Evolutionary conservation across 2,888 invertebrate species (phyloP), one percentile per base, ranked within the genome.

Genomic region (Tetragnatha montana): DNA sequence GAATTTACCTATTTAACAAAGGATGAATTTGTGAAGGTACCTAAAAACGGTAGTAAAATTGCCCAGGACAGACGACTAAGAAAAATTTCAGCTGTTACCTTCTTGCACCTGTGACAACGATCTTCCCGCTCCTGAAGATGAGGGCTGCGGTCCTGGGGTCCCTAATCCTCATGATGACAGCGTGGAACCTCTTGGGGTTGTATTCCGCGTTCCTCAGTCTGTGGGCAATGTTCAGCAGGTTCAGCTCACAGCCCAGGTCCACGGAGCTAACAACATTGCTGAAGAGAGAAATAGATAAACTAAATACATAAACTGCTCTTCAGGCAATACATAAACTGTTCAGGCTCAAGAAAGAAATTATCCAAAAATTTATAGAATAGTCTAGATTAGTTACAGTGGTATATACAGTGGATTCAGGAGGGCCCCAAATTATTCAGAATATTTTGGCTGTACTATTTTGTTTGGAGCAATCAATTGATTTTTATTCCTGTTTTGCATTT

Each of bases 91-190:
- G 35, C 35, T 35, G 35, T 2, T 35, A 91, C 91, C 91, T 94
- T 92, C 95, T 95, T 35, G 95, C 95, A 79, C 95, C 95, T 1
- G 95, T 95, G 92, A 95, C 95, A 81, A 95, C 95, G 94, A 95
- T 95, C 92, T 95, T 95, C 2, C 95, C 95, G 47, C 94, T 94
- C 81, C 94, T 94, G 92, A 95, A 95, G 47, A 95, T 95, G 6
- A 95, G 93, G 21, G 95, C 94, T 19, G 95, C 95, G n/a, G 95
- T 95, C 87, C 95, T 92, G 1, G 95, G 95, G 69, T 95, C 94
- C 79, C 95, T 93, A 86, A 95, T 95, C 88, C 95, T 92, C 95
- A 95, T 95, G 84, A 95, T 95, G 47, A 95, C 95, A 50, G 95
- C 95, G 90, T 94, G 94, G 93, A 95, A 95, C 85, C 95, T 94